These are phyloP conservation scores for Dendroctonus ponderosae DNA, from an alignment of 1,140 invertebrate species.

Conservation along the genomic window DNA sequence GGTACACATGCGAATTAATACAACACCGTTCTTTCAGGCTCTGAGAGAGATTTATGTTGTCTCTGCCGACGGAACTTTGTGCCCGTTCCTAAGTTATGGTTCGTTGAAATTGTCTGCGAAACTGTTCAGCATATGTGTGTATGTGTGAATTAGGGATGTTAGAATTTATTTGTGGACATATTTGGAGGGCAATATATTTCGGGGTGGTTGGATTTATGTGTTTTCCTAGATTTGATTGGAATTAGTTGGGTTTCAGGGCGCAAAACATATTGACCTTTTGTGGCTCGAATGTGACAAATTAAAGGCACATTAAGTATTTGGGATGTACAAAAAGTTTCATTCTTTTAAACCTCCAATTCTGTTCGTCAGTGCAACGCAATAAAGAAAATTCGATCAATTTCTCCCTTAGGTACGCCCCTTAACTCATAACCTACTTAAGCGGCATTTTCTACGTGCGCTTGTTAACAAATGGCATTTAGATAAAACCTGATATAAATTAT, in stretches of 20 bases:
- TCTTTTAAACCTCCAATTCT: no score
- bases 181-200: slow-evolving; percentile 16
- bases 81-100: slow-evolving; percentile 16
- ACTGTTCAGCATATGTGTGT: slow-evolving; percentile 24
- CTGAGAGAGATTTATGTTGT: slow-evolving; percentile 8
- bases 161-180: slow-evolving; percentile 15
- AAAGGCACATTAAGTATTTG: no score
- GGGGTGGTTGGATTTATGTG: slow-evolving; percentile 10
- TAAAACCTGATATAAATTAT: slow-evolving; percentile 29
- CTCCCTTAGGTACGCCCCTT: neutral
- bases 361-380: no score
- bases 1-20: no score
- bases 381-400: no score
- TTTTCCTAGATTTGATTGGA: neutral
- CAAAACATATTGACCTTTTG: no score
- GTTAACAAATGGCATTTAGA: slow-evolving; percentile 27
- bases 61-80: slow-evolving; percentile 12
- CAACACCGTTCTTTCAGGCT: slow-evolving; percentile 6
- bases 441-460: slow-evolving; percentile 13
- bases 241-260: no score
- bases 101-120: slow-evolving; percentile 24
- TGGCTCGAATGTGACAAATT: no score
- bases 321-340: no score
- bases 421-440: slow-evolving; percentile 16
- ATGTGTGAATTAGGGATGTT: slow-evolving; percentile 19